Evolutionary conservation across 1,140 invertebrate species (phyloP), one percentile per base, ranked within the genome.

Genomic region (Lepidurus couesii): DNA sequence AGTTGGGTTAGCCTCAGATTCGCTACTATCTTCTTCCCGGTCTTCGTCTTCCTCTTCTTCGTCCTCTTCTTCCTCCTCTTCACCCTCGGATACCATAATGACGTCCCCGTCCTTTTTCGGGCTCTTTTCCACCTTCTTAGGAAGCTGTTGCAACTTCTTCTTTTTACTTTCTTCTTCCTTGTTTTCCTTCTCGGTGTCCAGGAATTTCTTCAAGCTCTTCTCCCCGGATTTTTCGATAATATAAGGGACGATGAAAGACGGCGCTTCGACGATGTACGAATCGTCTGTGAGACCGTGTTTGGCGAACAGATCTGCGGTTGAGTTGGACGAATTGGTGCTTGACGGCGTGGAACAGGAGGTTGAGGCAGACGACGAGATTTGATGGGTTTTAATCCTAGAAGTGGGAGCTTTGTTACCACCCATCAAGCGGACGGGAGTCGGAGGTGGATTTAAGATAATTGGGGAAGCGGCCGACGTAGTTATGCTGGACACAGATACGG

Each of bases 211-310:
- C 84, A 92, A 92, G 80, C 92, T 90, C 84, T 91, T 92, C 74
- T 95, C 93, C 84, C 94, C 82, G 8, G 81, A 80, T 42, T 84
- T 83, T 77, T 84, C 84, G 75, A 84, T 95, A n/a, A 96, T 93
- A 84, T 95, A 95, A 65, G 94, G 94, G 81, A 95, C 92, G 83
- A 96, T 94, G 83, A 96, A 95, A 13, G 93, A 95, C 5, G 94
- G 94, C 34, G 93, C 93, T 85, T 96, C 93, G 9, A 95, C 91
- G 1, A 95, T 93, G 85, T 92, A 95, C 91, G 95, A 95, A 82
- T 95, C 93, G 84, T 96, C 93, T 7, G 93, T 94, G 6, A 95
- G 86, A 6, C 92, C 91, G 80, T 26, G n/a, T 53, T 77, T 73
- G 79, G 26, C 44, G 47, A 74, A 86, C 16, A 85, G 84, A 78